Evolutionary conservation across 1,140 invertebrate species (phyloP).

Genomic region (Drosophila prosaltans): DNA sequence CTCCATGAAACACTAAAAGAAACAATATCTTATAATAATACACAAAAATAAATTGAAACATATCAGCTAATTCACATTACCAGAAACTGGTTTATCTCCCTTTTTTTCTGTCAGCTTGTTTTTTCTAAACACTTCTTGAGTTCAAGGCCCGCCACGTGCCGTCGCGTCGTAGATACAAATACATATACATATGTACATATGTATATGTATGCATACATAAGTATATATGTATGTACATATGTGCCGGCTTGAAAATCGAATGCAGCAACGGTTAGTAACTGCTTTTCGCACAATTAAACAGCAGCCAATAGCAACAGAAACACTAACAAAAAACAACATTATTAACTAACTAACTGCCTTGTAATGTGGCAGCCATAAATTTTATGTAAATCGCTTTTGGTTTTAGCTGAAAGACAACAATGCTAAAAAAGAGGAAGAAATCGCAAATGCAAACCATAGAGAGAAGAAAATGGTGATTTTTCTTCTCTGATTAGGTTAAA

Average conservation of each 20-base stretch:
- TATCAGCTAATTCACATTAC: background rate
- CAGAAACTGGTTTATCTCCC: slow-evolving; percentile 26
- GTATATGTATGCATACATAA: too few species aligned
- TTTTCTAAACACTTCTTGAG: slow-evolving; percentile 51
- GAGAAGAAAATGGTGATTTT: slow-evolving; percentile 62
- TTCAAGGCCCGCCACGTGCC: slow-evolving; percentile 77
- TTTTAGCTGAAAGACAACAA: slow-evolving; percentile 26
- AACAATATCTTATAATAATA: too few species aligned
- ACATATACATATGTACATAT: slow-evolving; percentile 18
- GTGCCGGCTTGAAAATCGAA: slow-evolving; percentile 46
- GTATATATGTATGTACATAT: too few species aligned
- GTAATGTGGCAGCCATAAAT: slow-evolving; percentile 81
- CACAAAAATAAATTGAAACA: background rate
- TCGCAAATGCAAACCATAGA: background rate
- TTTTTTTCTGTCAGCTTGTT: slow-evolving; percentile 18
- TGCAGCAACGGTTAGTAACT: slow-evolving; percentile 38
- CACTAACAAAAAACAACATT: slow-evolving; percentile 30
- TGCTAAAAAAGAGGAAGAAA: slow-evolving; percentile 56
- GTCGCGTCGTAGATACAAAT: slow-evolving; percentile 70
- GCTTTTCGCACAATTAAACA: slow-evolving; percentile 78
- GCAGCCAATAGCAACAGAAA: slow-evolving; percentile 30
- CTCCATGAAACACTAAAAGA: too few species aligned
- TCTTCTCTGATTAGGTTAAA: slow-evolving; percentile 48
- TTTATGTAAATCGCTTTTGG: slow-evolving; percentile 76
- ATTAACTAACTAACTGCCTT: slow-evolving; percentile 78